Base-by-base conservation (phyloP, 2,797 vertebrate genomes). In the Rhinatrema bivittatum region DNA sequence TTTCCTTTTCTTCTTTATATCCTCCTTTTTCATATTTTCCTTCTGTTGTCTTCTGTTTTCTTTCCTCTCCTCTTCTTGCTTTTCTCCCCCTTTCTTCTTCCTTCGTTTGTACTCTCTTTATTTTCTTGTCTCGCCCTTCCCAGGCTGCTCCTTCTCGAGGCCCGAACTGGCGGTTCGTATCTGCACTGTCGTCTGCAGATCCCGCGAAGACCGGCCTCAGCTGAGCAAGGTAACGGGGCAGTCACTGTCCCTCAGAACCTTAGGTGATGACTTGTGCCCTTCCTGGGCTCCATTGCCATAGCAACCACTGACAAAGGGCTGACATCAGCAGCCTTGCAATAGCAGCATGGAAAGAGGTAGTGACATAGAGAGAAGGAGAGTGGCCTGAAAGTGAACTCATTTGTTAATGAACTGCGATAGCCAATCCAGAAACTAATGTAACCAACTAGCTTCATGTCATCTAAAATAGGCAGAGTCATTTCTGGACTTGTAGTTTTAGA, bases 141-240 rank as follows among this genome's bases (percentile, higher is more conserved):
- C 40, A 37, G 43, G 37, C 37, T 46, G 32, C 33, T 37, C 44
- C 29, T 29, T 36, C 29, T 34, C 20, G 20, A 28, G 50, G 36
- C 43, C 60, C 15, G 51, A 48, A 39, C 54, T 79, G 62, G 60
- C 76, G 13, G 41, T 79, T 50, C 71, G 75, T 16, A 59, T 79
- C 56, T 84, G 79, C 29, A 61, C 79, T n/a, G 58, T 82, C 28
- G 74, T 81, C 38, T 81, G 74, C 49, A 64, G 81, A 36, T 78
- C 72, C 14, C 78, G 79, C 47, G 69, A 68, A 13, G 70, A 79
- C 34, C 62, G 62, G 58, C 81, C 81, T 23, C 56, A 82, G 25
- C 55, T 84, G 43, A 79, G 77, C 65, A 77, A 79, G 76, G 81
- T 84, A 52, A 59, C 15, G 2, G 25, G 21, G 13, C 3, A 37